phyloP scores from a whole-genome alignment of 2,888 invertebrate genomes.

The Orchestes rusci region DNA sequence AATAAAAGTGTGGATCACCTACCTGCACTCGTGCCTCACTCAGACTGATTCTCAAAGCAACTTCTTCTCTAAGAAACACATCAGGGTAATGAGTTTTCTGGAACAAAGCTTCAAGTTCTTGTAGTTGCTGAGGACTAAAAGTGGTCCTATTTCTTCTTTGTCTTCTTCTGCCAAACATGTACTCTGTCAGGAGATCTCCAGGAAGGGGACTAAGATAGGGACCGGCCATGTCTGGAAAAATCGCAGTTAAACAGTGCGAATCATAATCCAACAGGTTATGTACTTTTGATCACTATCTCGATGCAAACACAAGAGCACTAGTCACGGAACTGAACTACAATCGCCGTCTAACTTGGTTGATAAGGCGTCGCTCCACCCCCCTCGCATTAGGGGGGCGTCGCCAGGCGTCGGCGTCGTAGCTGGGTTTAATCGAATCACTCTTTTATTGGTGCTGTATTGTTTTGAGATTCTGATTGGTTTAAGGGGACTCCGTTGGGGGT shows the following conservation, averaged over 20 bases:
- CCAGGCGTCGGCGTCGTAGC: conserved; percentile 34
- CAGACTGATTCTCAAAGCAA: conserved; percentile 81
- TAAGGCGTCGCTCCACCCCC: conserved; percentile 21
- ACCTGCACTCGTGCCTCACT: conserved; percentile 93
- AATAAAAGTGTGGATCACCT: conserved; percentile 19
- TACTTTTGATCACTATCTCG: too few species aligned
- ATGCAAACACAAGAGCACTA: too few species aligned
- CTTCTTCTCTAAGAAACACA: conserved; percentile 81
- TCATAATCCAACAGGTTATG: too few species aligned
- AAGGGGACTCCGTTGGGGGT: too few species aligned
- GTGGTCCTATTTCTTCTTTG: conserved; percentile 88
- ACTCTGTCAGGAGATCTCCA: conserved; percentile 83
- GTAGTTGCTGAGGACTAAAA: conserved; percentile 88
- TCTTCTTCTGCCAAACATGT: conserved; percentile 84
- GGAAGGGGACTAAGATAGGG: conserved; percentile 80
- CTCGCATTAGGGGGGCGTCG: conserved; percentile 34
- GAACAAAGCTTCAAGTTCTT: conserved; percentile 84
- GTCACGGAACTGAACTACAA: background rate
- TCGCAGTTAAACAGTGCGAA: background rate
- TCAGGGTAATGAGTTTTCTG: conserved; percentile 94
- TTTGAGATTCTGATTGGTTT: conserved; percentile 23
- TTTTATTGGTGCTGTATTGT: conserved; percentile 36
- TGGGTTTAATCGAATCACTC: conserved; percentile 35
- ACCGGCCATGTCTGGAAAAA: conserved; percentile 77
- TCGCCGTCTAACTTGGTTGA: conserved; percentile 11